Evolutionary conservation across 2,113 vertebrate genomes (phyloP), one percentile per base, ranked within the genome.

Genomic region (Octodon degus): DNA sequence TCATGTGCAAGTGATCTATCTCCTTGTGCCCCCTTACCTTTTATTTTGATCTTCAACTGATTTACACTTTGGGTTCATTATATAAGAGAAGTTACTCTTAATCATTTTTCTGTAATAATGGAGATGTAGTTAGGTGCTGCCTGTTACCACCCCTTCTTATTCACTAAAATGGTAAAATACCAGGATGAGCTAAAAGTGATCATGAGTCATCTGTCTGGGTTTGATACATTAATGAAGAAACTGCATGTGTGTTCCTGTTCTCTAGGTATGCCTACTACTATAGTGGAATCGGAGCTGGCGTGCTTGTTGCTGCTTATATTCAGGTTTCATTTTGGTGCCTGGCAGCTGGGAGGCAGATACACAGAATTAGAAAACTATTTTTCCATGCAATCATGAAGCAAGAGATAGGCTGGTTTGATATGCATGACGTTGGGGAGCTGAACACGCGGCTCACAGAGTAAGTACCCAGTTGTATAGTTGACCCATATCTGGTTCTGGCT

Each of bases 361-460:
- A 98, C 93, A 99, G 98, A 97, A 99, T 99, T 16, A 98, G 99
- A 95, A 97, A 98, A 95, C 96, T 98, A 0, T 99, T 99, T 97
- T 99, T 99, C 97, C 99, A 99, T 95, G 97, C 99, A 47, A 99
- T 99, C 93, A 99, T 99, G 98, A 98, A 98, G 88, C 99, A 99
- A 97, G 99, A 99, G 89, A 99, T 99, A 27, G 98, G 99, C 97
- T 99, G 99, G 99, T 99, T 99, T 97, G 99, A 99, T 62, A 90
- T 99, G 88, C 99, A 98, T 60, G 99, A 99, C 95, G 99, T 98
- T 0, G 99, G 99, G 96, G 99, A 99, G 93, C 99, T 99, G 91
- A 99, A 99, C 98, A 99, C 99, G 0, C 99, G 99, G 37, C 99
- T 99, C 68, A 98, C 98, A 86, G 99, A 99, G 99, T 99, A 98